A percentile compares a stretch with the other conserved stretches of the same genome.
These are phyloP conservation scores for Arctia plantaginis DNA, from an alignment of 2,888 invertebrate species.

Conservation along the genomic window DNA sequence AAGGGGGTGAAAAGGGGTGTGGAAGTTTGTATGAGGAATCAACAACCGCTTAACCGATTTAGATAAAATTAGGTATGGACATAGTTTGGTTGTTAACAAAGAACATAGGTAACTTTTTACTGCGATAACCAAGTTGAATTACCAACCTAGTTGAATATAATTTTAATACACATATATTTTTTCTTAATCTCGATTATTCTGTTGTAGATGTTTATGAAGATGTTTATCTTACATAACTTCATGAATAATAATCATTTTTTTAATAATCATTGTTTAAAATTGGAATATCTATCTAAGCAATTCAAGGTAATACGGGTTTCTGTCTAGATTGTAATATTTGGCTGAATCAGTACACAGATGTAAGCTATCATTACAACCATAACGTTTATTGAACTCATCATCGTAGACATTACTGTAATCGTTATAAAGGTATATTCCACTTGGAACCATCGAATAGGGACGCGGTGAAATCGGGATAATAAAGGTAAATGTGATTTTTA, in stretches of 20 bases:
- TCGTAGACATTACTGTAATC: constrained; percentile 74
- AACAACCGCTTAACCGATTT: too few species aligned
- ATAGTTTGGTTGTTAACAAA: too few species aligned
- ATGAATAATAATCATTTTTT: too few species aligned
- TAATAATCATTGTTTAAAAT: constrained; percentile 35
- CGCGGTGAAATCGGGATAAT: constrained; percentile 26
- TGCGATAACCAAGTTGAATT: too few species aligned
- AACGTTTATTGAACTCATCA: constrained; percentile 79
- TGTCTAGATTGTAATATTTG: constrained; percentile 39
- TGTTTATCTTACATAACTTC: background rate
- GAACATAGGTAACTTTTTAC: too few species aligned
- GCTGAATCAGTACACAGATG: constrained; percentile 69
- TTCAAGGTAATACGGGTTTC: constrained; percentile 33
- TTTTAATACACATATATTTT: too few species aligned
- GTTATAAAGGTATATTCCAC: constrained; percentile 57
- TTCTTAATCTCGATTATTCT: too few species aligned
- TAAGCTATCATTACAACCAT: constrained; percentile 71
- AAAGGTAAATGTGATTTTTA: constrained; percentile 27
- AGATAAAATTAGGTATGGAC: too few species aligned
- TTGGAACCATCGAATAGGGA: constrained; percentile 34
- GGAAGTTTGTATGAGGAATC: too few species aligned
- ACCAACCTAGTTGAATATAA: too few species aligned
- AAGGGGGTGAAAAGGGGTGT: too few species aligned
- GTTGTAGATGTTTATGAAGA: too few species aligned
- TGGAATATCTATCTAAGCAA: constrained; percentile 25